These are phyloP conservation scores for Hyppa rectilinea DNA, from an alignment of 2,888 invertebrate genomes.

Conservation along the genomic window DNA sequence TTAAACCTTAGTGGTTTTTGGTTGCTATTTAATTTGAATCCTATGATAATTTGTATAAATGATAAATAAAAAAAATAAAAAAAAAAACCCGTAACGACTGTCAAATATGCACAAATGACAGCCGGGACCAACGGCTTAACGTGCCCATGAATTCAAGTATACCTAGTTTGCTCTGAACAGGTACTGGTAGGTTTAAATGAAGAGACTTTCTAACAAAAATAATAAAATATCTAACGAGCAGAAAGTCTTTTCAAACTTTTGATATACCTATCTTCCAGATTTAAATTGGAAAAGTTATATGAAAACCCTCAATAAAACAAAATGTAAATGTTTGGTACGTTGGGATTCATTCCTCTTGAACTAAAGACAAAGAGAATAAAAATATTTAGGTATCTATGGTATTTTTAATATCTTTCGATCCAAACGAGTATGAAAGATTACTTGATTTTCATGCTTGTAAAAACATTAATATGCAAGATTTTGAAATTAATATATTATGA, in stretches of 20 bases:
- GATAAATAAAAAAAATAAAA: too few species aligned
- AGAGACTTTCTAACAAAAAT: conserved; percentile 22
- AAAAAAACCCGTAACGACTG: too few species aligned
- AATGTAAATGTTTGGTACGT: conserved; percentile 17
- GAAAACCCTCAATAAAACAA: conserved; percentile 16
- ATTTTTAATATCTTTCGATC: background rate
- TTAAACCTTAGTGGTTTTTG: too few species aligned
- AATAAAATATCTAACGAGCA: conserved; percentile 33
- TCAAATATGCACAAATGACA: too few species aligned
- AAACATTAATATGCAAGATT: background rate
- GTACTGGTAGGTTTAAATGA: background rate
- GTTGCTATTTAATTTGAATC: too few species aligned
- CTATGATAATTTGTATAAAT: too few species aligned
- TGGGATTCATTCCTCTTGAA: background rate
- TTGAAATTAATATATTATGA: background rate
- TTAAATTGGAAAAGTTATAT: conserved; percentile 53
- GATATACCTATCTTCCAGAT: conserved; percentile 16
- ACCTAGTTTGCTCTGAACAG: too few species aligned
- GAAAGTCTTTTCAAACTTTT: conserved; percentile 23
- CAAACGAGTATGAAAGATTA: background rate
- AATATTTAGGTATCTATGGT: background rate
- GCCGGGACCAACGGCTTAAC: too few species aligned
- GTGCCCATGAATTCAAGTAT: too few species aligned
- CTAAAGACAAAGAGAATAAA: background rate
- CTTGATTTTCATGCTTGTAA: background rate